phyloP scores from a whole-genome alignment of 2,797 vertebrate genomes.

The Coreius guichenoti region DNA sequence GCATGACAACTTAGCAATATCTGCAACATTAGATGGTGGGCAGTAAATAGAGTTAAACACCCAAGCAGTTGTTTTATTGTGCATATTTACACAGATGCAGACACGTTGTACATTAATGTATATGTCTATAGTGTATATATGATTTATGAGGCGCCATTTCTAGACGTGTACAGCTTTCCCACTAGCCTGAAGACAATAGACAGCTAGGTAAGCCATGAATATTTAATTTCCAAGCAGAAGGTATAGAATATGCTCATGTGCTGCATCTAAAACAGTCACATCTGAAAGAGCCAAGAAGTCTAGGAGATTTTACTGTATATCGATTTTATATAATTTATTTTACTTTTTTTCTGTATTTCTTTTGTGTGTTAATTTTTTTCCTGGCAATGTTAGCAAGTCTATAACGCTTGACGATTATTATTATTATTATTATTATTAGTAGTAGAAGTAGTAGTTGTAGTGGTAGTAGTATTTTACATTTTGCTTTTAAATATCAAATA shows the following conservation, averaged over 20 bases:
- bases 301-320: slow-evolving; percentile 16
- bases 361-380: background rate
- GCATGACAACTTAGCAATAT: slow-evolving; percentile 61
- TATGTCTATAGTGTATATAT: slow-evolving; percentile 81
- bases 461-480: background rate
- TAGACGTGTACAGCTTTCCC: slow-evolving; percentile 80
- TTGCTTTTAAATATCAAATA: background rate
- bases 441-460: background rate
- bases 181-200: slow-evolving; percentile 82
- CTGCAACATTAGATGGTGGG: slow-evolving; percentile 64
- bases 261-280: slow-evolving; percentile 80
- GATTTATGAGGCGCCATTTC: slow-evolving; percentile 82
- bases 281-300: slow-evolving; percentile 37
- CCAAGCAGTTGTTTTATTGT: slow-evolving; percentile 71
- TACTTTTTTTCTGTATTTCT: background rate
- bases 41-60: slow-evolving; percentile 70
- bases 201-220: slow-evolving; percentile 86
- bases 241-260: slow-evolving; percentile 78
- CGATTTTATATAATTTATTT: slow-evolving; percentile 16
- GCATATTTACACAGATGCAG: slow-evolving; percentile 63
- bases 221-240: slow-evolving; percentile 83
- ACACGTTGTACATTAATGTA: slow-evolving; percentile 63
- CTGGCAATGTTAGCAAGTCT: background rate
- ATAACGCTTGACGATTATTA: background rate
- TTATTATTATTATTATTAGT: background rate